Percentiles rank a stretch among this genome's conserved stretches.
These are phyloP conservation scores for Andrena haemorrhoa DNA, from an alignment of 2,888 invertebrate genomes.

Conservation along the genomic window DNA sequence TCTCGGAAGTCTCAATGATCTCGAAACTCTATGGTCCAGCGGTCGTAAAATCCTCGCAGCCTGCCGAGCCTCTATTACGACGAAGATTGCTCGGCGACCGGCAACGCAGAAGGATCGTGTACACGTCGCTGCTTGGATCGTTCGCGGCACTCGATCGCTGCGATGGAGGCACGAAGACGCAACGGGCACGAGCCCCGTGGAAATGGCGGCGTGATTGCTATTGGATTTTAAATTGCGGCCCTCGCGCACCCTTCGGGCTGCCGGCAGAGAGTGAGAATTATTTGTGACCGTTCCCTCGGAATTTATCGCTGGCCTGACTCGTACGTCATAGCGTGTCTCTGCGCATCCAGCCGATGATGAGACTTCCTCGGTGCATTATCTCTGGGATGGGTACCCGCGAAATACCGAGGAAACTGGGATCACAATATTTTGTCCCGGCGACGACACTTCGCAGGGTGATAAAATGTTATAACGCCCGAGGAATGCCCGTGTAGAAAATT, in stretches of 20 bases:
- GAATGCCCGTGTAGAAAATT: no score
- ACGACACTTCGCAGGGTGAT: no score
- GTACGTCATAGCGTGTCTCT: slow-evolving; percentile 40
- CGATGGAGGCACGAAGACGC: slow-evolving; percentile 14
- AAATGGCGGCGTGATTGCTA: slow-evolving; percentile 47
- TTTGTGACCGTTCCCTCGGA: slow-evolving; percentile 50
- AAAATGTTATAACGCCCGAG: no score
- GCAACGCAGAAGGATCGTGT: background rate
- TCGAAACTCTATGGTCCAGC: background rate
- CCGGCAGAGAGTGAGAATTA: slow-evolving; percentile 51
- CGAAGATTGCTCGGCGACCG: slow-evolving; percentile 11
- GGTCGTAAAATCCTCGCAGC: slow-evolving; percentile 18
- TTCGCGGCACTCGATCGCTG: slow-evolving; percentile 25
- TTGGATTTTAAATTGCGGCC: slow-evolving; percentile 63
- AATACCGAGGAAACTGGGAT: slow-evolving; percentile 13
- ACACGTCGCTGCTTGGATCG: slow-evolving; percentile 1
- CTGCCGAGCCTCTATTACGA: background rate
- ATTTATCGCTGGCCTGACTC: slow-evolving; percentile 58
- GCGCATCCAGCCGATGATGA: background rate
- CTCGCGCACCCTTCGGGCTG: slow-evolving; percentile 25
- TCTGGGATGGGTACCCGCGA: background rate
- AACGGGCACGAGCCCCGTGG: slow-evolving; percentile 19
- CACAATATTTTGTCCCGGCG: background rate
- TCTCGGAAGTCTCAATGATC: background rate
- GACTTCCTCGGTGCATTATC: slow-evolving; percentile 23